Base-by-base conservation (phyloP, 1,140 invertebrate species). In the Heliconius congener region DNA sequence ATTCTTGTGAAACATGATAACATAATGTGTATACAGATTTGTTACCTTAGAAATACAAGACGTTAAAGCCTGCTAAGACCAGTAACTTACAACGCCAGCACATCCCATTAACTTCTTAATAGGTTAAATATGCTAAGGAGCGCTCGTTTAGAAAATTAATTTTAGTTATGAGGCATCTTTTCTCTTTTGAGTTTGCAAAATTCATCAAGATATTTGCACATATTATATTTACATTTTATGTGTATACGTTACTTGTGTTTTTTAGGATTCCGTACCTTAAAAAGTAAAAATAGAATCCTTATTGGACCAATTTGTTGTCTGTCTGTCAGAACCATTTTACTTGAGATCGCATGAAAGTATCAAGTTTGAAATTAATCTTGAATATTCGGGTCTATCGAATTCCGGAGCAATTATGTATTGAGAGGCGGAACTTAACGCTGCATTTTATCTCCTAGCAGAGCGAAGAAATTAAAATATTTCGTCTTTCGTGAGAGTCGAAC, bases 101-200 rank as follows among this genome's bases (percentile, higher is more conserved):
- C 88, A 88, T 85, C 84, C 85, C 84, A 89, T 90, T 91, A 89
- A 89, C 85, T 86, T 88, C 85, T 84, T 89, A 90, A 91, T 86
- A 86, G 83, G 84, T 89, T 87, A 88, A 91, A 91, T 90, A 89
- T 91, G 90, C 85, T 88, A 89, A 90, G 84, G 85, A 88, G 85
- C 84, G 80, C 81, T 78, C 76, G 76, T 77, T 77, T 71, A 77
- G 50, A 30, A 77, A 77, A 77, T 77, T 77, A 72, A 77, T 77
- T 52, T 42, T 77, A 77, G 66, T 71, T 71, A 50, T 55, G 52
- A 72, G 39, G 66, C 34, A 72, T 72, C 71, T 42, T 42, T 72
- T 72, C 71, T 39, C 71, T 66, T 66, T 66, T 42, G 37, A 39
- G 30, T 42, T 72, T 72, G 27, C 23, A 30, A 66, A 72, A 72